Conservation (phyloP, 2,113 vertebrate genomes). For the Hippocampus barbouri region DNA sequence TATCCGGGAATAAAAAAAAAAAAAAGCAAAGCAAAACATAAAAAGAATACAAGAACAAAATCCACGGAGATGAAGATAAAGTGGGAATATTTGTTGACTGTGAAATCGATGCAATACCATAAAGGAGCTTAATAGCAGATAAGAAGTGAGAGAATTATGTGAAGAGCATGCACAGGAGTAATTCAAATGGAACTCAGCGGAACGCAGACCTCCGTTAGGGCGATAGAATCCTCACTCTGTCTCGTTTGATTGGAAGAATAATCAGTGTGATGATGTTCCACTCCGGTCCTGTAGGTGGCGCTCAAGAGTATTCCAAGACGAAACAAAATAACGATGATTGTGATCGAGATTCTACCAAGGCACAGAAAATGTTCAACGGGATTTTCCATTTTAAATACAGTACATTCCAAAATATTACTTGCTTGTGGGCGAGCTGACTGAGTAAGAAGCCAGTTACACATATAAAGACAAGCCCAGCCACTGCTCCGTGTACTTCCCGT, state of each 20-base stretch:
- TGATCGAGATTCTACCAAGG: not conserved
- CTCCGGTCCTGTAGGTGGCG: not conserved
- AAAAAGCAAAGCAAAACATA: not conserved
- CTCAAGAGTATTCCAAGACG: not conserved
- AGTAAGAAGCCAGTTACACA: too few relatives aligned
- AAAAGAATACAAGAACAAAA: not conserved
- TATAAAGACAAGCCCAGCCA: too few relatives aligned
- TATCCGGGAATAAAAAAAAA: not conserved
- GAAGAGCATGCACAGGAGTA: not conserved
- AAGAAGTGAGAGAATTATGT: not conserved
- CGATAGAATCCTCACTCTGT: not conserved
- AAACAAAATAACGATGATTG: not conserved
- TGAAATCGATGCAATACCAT: not conserved
- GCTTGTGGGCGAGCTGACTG: too few relatives aligned
- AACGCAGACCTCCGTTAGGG: not conserved
- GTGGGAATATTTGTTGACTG: not conserved
- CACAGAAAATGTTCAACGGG: not conserved
- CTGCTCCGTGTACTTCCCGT: too few relatives aligned
- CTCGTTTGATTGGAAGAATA: not conserved
- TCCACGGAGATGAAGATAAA: not conserved
- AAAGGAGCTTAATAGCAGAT: not conserved
- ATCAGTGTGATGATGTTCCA: not conserved
- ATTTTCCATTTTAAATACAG: not conserved
- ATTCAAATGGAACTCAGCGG: not conserved
- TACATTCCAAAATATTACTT: too few relatives aligned